Conservation (phyloP, 2,888 invertebrate genomes). For the Microctonus brassicae region DNA sequence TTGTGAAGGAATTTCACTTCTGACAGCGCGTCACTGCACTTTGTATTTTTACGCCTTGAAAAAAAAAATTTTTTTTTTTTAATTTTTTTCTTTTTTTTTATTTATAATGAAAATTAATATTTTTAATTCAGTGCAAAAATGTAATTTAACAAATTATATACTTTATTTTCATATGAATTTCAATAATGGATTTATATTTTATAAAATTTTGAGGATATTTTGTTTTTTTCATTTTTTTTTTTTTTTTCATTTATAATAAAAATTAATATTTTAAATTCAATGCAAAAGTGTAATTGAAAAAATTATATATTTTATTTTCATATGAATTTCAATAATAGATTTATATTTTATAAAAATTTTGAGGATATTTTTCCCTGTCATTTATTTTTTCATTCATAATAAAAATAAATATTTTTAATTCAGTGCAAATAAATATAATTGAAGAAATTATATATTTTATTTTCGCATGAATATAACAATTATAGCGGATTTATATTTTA, state of each 20-base stretch:
- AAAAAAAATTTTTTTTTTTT: slow-evolving; percentile 16
- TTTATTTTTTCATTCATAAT: neutral
- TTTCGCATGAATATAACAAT: neutral
- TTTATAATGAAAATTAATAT: neutral
- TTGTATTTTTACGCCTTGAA: slow-evolving; percentile 31
- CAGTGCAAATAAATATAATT: neutral
- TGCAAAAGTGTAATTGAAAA: neutral
- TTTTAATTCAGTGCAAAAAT: neutral
- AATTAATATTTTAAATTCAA: neutral
- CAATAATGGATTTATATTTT: neutral
- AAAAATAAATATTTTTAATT: neutral
- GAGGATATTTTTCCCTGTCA: no score
- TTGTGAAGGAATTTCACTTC: slow-evolving; percentile 44
- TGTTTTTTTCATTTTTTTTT: neutral
- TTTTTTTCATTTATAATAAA: slow-evolving; percentile 8
- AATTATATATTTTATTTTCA: neutral
- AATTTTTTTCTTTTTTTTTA: neutral
- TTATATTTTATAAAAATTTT: neutral
- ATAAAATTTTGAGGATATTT: neutral
- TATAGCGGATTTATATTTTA: neutral
- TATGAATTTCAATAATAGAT: neutral
- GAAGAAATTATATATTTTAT: neutral
- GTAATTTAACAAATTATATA: neutral
- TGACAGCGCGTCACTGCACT: slow-evolving; percentile 48
- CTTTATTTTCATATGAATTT: neutral